phyloP scores from a whole-genome alignment of 2,113 vertebrate species.

The Alaudala cheleensis region DNA sequence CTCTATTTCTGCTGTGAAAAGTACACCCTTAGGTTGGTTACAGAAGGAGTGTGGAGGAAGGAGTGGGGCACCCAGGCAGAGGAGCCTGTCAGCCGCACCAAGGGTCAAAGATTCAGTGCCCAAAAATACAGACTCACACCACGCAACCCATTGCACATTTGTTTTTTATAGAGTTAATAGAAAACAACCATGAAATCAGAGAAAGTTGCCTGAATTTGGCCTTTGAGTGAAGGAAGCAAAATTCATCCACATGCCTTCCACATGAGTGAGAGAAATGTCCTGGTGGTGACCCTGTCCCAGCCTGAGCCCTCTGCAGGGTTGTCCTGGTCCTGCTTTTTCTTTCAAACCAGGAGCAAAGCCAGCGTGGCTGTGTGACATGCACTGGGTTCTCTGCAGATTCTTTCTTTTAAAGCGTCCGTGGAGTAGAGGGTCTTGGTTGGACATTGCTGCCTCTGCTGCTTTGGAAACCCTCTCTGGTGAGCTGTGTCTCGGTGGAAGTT shows the following conservation, averaged over 20 bases:
- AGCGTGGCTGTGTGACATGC: rapidly evolving
- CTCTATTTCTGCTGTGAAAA: constrained; percentile 15
- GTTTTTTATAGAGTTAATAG: background rate
- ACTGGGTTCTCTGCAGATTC: background rate
- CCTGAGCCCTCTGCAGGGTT: background rate
- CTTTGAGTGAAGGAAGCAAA: background rate
- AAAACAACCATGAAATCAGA: background rate
- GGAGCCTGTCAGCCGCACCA: background rate
- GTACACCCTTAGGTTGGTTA: background rate
- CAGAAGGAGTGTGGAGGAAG: background rate
- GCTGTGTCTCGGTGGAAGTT: rapidly evolving
- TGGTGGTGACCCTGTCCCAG: background rate
- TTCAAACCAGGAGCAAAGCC: background rate
- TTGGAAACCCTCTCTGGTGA: background rate
- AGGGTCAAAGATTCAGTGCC: background rate
- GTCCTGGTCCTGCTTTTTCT: background rate
- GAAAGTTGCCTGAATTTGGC: background rate
- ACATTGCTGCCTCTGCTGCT: background rate
- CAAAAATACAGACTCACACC: background rate
- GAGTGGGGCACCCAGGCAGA: background rate
- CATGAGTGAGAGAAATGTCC: rapidly evolving
- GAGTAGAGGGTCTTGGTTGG: background rate
- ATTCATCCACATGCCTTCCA: background rate
- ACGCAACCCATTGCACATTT: rapidly evolving
- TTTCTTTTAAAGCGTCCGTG: background rate